A percentile compares a stretch with the other conserved stretches of the same genome.
Evolutionary conservation across 2,888 invertebrate species (phyloP).

Genomic region (Serripes groenlandicus): DNA sequence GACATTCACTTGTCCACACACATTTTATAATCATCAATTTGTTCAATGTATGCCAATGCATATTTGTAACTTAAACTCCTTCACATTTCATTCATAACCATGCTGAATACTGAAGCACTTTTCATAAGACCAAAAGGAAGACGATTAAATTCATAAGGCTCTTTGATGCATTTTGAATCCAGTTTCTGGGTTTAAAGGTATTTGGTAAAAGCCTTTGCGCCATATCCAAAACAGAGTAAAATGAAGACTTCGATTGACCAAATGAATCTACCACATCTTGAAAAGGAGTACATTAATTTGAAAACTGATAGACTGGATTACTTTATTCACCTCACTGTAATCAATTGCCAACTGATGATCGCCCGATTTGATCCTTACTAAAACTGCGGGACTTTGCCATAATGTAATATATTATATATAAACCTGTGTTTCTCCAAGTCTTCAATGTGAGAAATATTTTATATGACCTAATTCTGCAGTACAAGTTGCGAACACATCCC

Average conservation of each 20-base stretch:
- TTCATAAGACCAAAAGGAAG: constrained; percentile 67
- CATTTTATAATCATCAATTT: constrained; percentile 15
- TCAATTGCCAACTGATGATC: constrained; percentile 63
- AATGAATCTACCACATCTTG: constrained; percentile 57
- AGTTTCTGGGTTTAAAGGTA: constrained; percentile 48
- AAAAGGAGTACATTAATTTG: constrained; percentile 54
- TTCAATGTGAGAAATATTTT: constrained; percentile 49
- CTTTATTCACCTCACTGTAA: constrained; percentile 53
- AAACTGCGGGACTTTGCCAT: constrained; percentile 62
- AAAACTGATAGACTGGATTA: constrained; percentile 53
- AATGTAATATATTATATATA: constrained; percentile 50
- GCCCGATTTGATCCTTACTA: constrained; percentile 56
- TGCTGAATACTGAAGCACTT: constrained; percentile 47
- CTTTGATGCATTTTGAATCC: constrained; percentile 61
- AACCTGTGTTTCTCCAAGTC: constrained; percentile 58
- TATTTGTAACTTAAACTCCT: constrained; percentile 63
- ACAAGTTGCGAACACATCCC: constrained; percentile 57
- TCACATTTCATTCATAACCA: constrained; percentile 61
- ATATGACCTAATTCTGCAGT: constrained; percentile 58
- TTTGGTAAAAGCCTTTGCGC: constrained; percentile 62
- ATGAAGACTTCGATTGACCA: constrained; percentile 30
- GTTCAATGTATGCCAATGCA: constrained; percentile 67
- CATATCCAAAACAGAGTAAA: constrained; percentile 58
- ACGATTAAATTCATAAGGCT: constrained; percentile 52
- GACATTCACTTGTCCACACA: neutral